These are phyloP conservation scores for Leptinotarsa haldemani DNA, from an alignment of 2,888 invertebrate genomes.

Conservation along the genomic window DNA sequence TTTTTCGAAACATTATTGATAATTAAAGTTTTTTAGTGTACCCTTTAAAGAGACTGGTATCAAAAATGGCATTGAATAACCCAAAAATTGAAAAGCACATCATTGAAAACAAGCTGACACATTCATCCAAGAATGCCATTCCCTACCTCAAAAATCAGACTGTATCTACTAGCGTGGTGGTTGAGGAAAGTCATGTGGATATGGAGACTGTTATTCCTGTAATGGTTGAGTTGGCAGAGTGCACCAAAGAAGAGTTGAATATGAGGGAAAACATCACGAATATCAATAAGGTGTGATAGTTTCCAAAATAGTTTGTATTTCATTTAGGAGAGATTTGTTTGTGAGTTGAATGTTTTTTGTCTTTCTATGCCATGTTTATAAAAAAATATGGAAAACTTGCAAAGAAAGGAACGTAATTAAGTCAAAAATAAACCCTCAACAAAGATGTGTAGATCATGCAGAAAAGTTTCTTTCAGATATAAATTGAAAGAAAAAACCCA, in stretches of 20 bases:
- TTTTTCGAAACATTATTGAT: neutral
- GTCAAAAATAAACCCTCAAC: no score
- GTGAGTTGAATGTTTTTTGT: no score
- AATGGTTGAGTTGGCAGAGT: conserved; percentile 50
- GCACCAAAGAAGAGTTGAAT: conserved; percentile 46
- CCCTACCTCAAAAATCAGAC: conserved; percentile 50
- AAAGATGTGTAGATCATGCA: no score
- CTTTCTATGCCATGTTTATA: no score
- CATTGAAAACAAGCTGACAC: conserved; percentile 41
- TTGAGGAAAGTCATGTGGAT: conserved; percentile 43
- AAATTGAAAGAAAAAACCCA: no score
- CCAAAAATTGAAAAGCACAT: conserved; percentile 44
- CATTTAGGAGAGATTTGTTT: no score
- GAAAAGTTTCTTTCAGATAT: no score
- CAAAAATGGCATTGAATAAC: conserved; percentile 33
- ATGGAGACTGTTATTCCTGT: conserved; percentile 49
- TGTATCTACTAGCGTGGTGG: conserved; percentile 32
- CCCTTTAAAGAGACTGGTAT: conserved; percentile 43
- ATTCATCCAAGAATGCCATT: conserved; percentile 46
- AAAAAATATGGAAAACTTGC: no score
- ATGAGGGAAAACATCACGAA: conserved; percentile 34
- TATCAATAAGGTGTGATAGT: conserved; percentile 50
- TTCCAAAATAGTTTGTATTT: neutral
- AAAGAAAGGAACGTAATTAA: no score
- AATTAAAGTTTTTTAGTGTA: conserved; percentile 43